Evolutionary conservation across 2,888 invertebrate species (phyloP), one percentile per base, ranked within the genome.

Genomic region (Argyresthia albistria): DNA sequence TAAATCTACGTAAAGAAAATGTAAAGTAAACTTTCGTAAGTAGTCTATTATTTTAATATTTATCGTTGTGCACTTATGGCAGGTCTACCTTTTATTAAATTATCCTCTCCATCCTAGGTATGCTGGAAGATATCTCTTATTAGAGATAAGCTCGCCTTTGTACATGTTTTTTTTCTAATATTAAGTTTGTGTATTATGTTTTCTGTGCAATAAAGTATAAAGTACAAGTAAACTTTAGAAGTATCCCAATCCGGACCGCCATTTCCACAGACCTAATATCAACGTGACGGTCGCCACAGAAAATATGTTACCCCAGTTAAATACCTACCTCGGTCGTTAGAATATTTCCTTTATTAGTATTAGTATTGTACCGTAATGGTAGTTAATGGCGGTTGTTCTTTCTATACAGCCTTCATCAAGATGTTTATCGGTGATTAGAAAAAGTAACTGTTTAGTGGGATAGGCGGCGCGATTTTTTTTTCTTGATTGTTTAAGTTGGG

Each of bases 271-370:
- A 14, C 45, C 16, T 14, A 70, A 70, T 70, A 60, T 14, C 60
- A 58, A 58, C 71, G 67, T 71, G 71, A 71, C 71, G 67, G 52
- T 52, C 48, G 36, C 48, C 53, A 37, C 36, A 50, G 35, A 37
- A 50, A 53, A 53, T 53, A 55, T 52, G 35, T 39, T 16, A 15
- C 25, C 45, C 45, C 45, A 36, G 15, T 14, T n/a, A 45, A 46
- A 49, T 46, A 35, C 49, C 43, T 12, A 14, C 45, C 14, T 16
- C 25, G 25, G 25, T 25, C 25, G 25, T 45, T 45, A 45, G 15
- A 45, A 45, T 45, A 45, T 43, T 43, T 43, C 14, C n/a, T 12
- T 43, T 14, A 25, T 25, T 25, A 25, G 25, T 25, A 25, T 25
- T 25, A 25, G 25, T 25, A 15, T 45, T 45, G 56, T 56, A 55